Conservation (phyloP, 2,113 vertebrate genomes). For the Pteruthius melanotis region DNA sequence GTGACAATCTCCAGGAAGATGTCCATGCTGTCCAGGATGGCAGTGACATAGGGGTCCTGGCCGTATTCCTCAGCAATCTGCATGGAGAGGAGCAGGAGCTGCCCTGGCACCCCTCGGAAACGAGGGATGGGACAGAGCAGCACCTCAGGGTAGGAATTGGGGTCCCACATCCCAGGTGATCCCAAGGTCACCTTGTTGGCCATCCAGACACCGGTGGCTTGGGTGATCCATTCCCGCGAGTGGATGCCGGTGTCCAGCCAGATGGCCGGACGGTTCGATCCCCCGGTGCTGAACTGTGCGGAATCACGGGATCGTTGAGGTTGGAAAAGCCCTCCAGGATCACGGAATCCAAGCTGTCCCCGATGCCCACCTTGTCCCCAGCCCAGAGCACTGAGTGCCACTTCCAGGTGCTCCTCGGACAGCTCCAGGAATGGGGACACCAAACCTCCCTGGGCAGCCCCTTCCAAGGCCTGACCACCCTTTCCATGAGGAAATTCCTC, state of each 20-base stretch:
- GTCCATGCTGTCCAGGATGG: slow-evolving; percentile 82
- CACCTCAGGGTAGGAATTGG: fast-evolving
- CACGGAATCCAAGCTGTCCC: not conserved
- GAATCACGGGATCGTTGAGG: fast-evolving
- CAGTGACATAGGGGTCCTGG: slow-evolving; percentile 68
- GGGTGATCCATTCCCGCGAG: slow-evolving; percentile 90
- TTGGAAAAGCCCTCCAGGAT: not conserved
- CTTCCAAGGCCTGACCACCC: not conserved
- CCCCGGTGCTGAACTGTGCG: slow-evolving; percentile 85
- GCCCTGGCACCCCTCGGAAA: fast-evolving
- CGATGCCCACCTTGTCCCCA: not conserved
- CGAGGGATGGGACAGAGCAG: fast-evolving
- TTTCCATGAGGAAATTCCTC: not conserved
- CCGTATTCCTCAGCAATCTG: slow-evolving; percentile 80
- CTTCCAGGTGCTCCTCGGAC: fast-evolving
- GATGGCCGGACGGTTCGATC: slow-evolving; percentile 73
- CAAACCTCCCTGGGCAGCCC: not conserved
- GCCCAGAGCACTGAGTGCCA: not conserved
- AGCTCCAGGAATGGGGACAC: not conserved
- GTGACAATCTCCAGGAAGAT: slow-evolving; percentile 85
- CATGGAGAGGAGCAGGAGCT: not conserved
- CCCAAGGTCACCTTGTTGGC: slow-evolving; percentile 81
- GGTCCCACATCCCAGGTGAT: not conserved
- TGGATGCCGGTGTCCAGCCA: slow-evolving; percentile 93
- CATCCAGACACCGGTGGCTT: slow-evolving; percentile 85